A percentile compares a stretch with the other conserved stretches of the same genome.
phyloP scores from a whole-genome alignment of 1,140 invertebrate species.

The Sinella curviseta region DNA sequence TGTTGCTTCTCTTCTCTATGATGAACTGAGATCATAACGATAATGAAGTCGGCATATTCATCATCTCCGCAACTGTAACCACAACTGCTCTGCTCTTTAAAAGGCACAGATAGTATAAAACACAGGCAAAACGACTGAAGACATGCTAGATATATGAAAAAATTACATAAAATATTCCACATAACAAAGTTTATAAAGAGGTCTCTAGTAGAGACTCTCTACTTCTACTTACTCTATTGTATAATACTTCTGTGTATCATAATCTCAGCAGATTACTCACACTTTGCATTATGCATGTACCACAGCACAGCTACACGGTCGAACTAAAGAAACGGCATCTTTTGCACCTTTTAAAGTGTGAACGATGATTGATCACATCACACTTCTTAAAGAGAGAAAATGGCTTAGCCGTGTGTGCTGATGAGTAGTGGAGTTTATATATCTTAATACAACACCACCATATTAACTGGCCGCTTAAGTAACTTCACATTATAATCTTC shows the following conservation, averaged over 20 bases:
- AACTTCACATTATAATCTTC: no score
- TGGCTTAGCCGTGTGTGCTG: neutral
- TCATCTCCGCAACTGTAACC: neutral
- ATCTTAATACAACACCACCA: neutral
- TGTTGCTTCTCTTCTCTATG: neutral
- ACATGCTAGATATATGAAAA: no score
- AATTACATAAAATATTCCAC: no score
- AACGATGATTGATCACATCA: neutral
- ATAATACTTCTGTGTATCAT: no score
- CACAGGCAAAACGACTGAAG: no score
- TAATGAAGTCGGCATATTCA: neutral
- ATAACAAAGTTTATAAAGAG: no score
- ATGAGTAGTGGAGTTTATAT: neutral
- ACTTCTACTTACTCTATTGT: no score
- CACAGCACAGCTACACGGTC: neutral
- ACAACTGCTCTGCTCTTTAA: no score
- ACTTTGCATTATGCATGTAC: neutral
- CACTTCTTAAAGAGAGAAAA: neutral
- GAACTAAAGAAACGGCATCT: no score
- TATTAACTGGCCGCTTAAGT: neutral
- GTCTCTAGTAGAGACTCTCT: no score
- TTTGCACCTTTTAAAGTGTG: neutral
- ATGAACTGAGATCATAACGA: neutral
- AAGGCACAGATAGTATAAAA: no score
- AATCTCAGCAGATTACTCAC: conserved; percentile 12